phyloP scores from a whole-genome alignment of 2,113 vertebrate species.

The Oenanthe oenanthe region DNA sequence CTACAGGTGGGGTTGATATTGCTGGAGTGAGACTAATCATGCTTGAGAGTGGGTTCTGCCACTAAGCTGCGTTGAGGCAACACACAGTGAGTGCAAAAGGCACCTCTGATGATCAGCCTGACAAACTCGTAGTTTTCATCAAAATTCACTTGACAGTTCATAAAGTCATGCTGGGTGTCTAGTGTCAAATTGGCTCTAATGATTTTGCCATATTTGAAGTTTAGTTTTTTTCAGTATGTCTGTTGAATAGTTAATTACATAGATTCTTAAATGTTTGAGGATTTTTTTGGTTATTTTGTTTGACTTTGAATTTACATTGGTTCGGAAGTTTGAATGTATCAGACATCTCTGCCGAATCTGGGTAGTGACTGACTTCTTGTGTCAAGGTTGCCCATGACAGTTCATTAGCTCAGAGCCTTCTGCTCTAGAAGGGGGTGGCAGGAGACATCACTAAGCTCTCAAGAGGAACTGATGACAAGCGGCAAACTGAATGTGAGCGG shows the following conservation, averaged over 20 bases:
- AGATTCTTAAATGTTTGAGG: neutral
- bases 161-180: neutral
- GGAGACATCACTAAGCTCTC: neutral
- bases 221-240: neutral
- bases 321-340: neutral
- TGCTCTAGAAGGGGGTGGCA: accelerated
- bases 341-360: neutral
- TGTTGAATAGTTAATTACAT: neutral
- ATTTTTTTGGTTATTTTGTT: neutral
- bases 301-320: neutral
- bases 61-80: neutral
- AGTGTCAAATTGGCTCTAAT: neutral
- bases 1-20: neutral
- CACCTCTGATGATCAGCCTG: neutral
- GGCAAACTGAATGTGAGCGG: neutral
- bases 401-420: neutral
- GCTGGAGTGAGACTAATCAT: neutral
- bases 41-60: neutral
- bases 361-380: neutral
- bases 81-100: neutral
- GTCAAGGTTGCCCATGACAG: neutral
- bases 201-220: neutral
- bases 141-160: accelerated
- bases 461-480: neutral
- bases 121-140: neutral